Conservation (phyloP, 2,113 vertebrate genomes). For the Craseonycteris thonglongyai region DNA sequence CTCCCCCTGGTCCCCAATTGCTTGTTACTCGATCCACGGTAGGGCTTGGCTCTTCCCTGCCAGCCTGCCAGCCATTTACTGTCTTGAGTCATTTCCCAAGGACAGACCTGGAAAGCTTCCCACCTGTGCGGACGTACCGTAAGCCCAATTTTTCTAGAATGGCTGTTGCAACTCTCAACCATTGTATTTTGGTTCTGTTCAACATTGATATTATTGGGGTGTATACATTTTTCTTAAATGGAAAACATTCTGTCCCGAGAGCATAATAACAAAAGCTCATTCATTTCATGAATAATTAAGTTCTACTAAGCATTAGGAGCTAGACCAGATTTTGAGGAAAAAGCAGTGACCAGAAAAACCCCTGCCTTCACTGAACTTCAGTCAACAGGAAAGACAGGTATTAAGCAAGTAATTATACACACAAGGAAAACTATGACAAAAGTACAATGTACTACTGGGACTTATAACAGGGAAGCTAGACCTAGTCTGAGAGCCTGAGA, state of each 20-base stretch:
- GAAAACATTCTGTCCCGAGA: background rate
- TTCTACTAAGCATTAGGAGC: background rate
- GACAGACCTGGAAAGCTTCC: background rate
- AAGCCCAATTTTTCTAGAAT: background rate
- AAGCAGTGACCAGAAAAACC: background rate
- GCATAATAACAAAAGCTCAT: background rate
- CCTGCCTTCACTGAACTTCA: background rate
- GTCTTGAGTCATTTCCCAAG: background rate
- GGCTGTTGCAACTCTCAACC: background rate
- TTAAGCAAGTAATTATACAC: background rate
- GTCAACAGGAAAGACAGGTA: background rate
- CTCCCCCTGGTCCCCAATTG: background rate
- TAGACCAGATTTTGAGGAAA: background rate
- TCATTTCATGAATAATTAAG: background rate
- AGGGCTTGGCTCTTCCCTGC: background rate
- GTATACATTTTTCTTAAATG: background rate
- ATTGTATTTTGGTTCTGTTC: background rate
- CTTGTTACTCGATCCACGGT: background rate
- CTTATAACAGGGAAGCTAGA: background rate
- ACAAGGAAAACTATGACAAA: background rate
- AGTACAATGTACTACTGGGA: too few relatives aligned
- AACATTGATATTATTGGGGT: background rate
- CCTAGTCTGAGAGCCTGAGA: background rate
- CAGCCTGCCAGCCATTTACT: background rate
- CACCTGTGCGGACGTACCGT: background rate